phyloP scores from a whole-genome alignment of 1,140 invertebrate genomes.

The Drosophila guanche region DNA sequence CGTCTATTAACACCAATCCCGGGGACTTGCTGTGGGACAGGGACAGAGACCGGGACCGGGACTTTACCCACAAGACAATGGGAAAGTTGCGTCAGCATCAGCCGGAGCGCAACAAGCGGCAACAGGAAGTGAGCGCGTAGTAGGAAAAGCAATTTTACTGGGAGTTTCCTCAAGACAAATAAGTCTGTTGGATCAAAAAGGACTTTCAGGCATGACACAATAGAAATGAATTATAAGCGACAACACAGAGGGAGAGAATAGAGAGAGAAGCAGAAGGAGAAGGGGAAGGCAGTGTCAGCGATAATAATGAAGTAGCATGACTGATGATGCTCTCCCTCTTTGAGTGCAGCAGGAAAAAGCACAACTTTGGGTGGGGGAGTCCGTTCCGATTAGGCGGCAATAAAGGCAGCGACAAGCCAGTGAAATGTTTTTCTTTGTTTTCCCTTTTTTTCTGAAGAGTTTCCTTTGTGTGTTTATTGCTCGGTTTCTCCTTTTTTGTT shows the following conservation, averaged over 20 bases:
- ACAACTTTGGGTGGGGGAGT: conserved; percentile 46
- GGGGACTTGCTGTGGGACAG: not conserved
- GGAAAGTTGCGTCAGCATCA: conserved; percentile 68
- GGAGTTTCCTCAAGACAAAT: conserved; percentile 82
- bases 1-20: conserved; percentile 79
- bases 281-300: conserved; percentile 65
- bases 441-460: conserved; percentile 29
- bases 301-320: conserved; percentile 81
- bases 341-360: conserved; percentile 50
- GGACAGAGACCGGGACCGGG: conserved; percentile 23
- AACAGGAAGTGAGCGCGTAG: conserved; percentile 71
- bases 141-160: conserved; percentile 83
- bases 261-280: conserved; percentile 6
- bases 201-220: conserved; percentile 75
- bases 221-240: conserved; percentile 81
- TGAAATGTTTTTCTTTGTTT: conserved; percentile 55
- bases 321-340: conserved; percentile 67
- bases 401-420: conserved; percentile 52
- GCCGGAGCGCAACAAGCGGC: conserved; percentile 57
- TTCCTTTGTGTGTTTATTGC: conserved; percentile 48
- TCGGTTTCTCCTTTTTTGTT: conserved; percentile 22
- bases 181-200: conserved; percentile 82
- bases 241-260: conserved; percentile 25
- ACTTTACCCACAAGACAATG: conserved; percentile 70
- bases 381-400: conserved; percentile 69